Base-by-base conservation (phyloP, 35 echinoderm and acorn worm species). In the Ophioderma brevispina region DNA sequence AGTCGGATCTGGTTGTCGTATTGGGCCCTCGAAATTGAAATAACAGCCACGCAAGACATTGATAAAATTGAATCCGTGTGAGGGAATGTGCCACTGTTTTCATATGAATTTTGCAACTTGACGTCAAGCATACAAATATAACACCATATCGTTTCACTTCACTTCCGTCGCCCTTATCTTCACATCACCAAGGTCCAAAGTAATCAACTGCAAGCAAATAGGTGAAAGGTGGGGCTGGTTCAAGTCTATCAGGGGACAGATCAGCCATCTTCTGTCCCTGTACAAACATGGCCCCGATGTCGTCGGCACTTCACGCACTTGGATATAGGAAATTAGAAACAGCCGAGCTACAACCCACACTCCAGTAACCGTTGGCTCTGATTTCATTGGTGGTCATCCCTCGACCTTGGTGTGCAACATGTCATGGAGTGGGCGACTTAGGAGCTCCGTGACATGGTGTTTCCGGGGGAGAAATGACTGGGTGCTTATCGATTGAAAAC, bases 231-330 rank as follows among this genome's bases (percentile, higher is more conserved):
- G 81, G 82, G 0, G 64, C 55, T 36, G 89, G 89, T 76, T 91
- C 89, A 25, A 95, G 82, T 30, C 93, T 37, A 87, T 95, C 93
- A 64, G 81, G 55, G 10, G 94, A 89, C 13, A 95, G 35, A 40
- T 95, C 78, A 35, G 94, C 89, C 94, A 95, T 95, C 35, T 92
- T 95, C 59, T 96, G 94, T 52, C 64, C 55, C 43, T 92, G 8
- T 52, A 21, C 21, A 21, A 52, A n/a, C n/a, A n/a, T n/a, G n/a
- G n/a, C n/a, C n/a, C n/a, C n/a, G n/a, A n/a, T n/a, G n/a, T n/a
- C n/a, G n/a, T n/a, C n/a, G n/a, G n/a, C n/a, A n/a, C n/a, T n/a
- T n/a, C n/a, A n/a, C n/a, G n/a, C 46, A 52, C 46, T 52, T 52
- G 46, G 46, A 52, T 8, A 52, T 52, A 52, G n/a, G n/a, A 52